Base-by-base conservation (phyloP, 2,797 vertebrate genomes). In the Urocyon cinereoargenteus region DNA sequence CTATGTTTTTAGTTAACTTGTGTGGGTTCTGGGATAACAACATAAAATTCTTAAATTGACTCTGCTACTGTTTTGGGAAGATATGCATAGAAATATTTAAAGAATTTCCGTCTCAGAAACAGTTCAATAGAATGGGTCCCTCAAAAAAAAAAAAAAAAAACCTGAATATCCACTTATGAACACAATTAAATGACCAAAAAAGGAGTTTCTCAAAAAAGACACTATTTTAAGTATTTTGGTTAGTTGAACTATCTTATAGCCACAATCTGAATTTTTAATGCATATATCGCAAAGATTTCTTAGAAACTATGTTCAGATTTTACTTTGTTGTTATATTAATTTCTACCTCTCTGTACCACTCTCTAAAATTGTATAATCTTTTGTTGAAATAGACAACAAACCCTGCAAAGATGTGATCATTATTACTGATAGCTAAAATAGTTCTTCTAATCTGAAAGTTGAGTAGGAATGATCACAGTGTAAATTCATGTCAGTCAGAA, bases 381-480 rank as follows among this genome's bases (percentile, higher is more conserved):
- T 98, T 97, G 75, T 96, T 98, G 94, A 97, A 97, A 98, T 16
- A 92, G 90, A 97, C 95, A 97, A 97, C 70, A 97, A 72, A 78
- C 68, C 79, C 91, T 89, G 11, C 61, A 91, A 86, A 96, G 95
- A 91, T 89, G 84, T 64, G 62, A 73, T 70, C 96, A 31, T 86
- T 96, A 83, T 88, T 92, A 68, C 45, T 75, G 34, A 79, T 91
- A 77, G 53, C 53, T 84, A 90, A 96, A 95, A 94, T 55, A 77
- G 24, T 96, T 77, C 95, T 91, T 73, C 4, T 86, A 90, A 89
- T 78, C 94, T 82, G 78, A 96, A 95, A 94, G 66, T 85, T 62
- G 59, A 31, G 26, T 59, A 88, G 68, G 49, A 94, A 81, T 96
- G 89, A 75, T 79, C 85, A 81, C 22, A 66, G 72, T 92, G 9